A percentile compares a stretch with the other conserved stretches of the same genome.
phyloP scores from a whole-genome alignment of 2,888 invertebrate genomes.

The Leucoma salicis region DNA sequence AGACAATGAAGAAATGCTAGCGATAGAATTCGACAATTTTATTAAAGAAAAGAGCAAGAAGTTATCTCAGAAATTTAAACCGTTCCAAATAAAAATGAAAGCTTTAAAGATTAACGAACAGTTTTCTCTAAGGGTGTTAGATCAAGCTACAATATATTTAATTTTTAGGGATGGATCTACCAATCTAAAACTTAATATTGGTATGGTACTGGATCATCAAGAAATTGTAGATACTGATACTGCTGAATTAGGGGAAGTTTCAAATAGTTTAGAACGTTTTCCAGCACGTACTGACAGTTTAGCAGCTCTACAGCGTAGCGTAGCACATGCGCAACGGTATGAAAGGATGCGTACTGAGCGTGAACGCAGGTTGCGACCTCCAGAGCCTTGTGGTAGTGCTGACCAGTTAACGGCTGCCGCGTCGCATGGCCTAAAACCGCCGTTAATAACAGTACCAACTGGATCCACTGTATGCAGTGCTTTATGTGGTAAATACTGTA shows the following conservation, averaged over 20 bases:
- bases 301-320: slow-evolving; percentile 55
- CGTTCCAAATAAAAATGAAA: slow-evolving; percentile 74
- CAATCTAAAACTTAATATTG: slow-evolving; percentile 67
- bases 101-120: slow-evolving; percentile 72
- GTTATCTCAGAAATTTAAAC: slow-evolving; percentile 61
- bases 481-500: slow-evolving; percentile 34
- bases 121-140: slow-evolving; percentile 66
- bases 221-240: slow-evolving; percentile 73
- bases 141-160: slow-evolving; percentile 67
- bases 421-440: slow-evolving; percentile 47
- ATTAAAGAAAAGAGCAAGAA: slow-evolving; percentile 71
- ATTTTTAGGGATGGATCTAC: slow-evolving; percentile 64
- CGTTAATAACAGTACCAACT: slow-evolving; percentile 38
- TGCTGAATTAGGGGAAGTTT: slow-evolving; percentile 57
- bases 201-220: slow-evolving; percentile 76
- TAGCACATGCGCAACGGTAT: slow-evolving; percentile 53
- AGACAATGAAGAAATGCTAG: slow-evolving; percentile 70
- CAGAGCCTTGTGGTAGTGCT: slow-evolving; percentile 42
- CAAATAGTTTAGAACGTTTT: slow-evolving; percentile 45
- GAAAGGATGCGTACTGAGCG: slow-evolving; percentile 50
- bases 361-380: slow-evolving; percentile 46
- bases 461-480: slow-evolving; percentile 11
- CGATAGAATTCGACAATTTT: slow-evolving; percentile 71
- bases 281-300: slow-evolving; percentile 63
- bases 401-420: slow-evolving; percentile 48